A percentile compares a stretch with the other conserved stretches of the same genome.
Conservation (phyloP, 2,888 invertebrate genomes). For the Hydraecia micacea region DNA sequence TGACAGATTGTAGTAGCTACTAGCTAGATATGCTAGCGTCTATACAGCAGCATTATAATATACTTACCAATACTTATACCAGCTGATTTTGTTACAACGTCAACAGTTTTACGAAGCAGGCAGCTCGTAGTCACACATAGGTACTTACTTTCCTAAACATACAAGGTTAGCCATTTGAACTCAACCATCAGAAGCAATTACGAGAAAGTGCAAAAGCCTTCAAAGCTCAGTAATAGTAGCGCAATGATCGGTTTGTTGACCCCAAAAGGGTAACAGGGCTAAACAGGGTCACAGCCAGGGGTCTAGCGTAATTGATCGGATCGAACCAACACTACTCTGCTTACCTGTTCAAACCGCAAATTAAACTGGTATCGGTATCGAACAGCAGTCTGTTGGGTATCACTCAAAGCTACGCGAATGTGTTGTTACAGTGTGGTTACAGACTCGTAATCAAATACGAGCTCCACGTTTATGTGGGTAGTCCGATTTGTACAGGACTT, state of each 20-base stretch:
- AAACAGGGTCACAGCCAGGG: conserved; percentile 29
- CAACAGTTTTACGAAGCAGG: neutral
- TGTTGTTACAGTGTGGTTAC: no score
- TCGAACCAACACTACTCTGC: conserved; percentile 35
- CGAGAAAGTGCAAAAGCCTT: conserved; percentile 36
- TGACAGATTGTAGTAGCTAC: no score
- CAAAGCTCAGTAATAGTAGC: conserved; percentile 30
- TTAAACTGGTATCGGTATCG: conserved; percentile 37
- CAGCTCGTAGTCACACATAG: neutral
- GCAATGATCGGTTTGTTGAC: conserved; percentile 48
- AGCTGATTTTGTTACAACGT: no score
- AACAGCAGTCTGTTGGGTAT: conserved; percentile 1
- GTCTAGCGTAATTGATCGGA: conserved; percentile 48
- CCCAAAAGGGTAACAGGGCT: conserved; percentile 48
- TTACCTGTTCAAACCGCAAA: conserved; percentile 26
- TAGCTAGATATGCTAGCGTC: no score
- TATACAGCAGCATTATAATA: neutral
- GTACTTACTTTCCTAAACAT: conserved; percentile 1
- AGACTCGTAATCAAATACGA: conserved; percentile 8
- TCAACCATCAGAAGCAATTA: conserved; percentile 34
- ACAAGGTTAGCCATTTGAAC: conserved; percentile 3
- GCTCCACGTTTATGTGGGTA: neutral
- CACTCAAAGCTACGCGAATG: no score
- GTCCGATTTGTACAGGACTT: neutral
- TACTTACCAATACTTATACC: neutral